Conservation (phyloP, 2,113 vertebrate species). For the Corvus hawaiiensis region DNA sequence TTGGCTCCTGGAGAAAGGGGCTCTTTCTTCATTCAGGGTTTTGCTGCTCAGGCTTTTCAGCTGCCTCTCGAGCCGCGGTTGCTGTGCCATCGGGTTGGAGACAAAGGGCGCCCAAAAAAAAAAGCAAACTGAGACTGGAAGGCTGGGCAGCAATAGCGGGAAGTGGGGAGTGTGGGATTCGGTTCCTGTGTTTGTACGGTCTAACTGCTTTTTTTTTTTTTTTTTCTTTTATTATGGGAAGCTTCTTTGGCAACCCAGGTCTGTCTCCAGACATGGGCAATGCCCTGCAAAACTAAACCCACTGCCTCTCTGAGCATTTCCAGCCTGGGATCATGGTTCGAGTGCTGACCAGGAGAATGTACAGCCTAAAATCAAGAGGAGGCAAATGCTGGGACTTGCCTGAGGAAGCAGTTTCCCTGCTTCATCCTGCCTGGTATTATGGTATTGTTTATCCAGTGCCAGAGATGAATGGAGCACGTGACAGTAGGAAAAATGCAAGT, state of each 20-base stretch:
- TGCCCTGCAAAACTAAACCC: not conserved
- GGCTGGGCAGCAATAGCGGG: conserved; percentile 31
- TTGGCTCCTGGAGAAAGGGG: conserved; percentile 7
- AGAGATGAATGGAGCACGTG: conserved; percentile 63
- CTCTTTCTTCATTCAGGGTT: conserved; percentile 38
- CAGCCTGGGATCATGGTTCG: not conserved
- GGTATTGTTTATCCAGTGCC: conserved; percentile 56
- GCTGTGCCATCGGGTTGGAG: conserved; percentile 41
- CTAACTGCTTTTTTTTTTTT: not conserved
- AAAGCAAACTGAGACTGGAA: not conserved
- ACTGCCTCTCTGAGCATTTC: not conserved
- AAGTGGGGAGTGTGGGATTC: conserved; percentile 28
- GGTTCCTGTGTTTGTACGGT: conserved; percentile 30
- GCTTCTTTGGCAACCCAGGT: not conserved
- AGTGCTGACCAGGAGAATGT: not conserved
- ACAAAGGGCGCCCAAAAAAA: not conserved
- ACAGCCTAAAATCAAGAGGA: not conserved
- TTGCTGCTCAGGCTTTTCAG: conserved; percentile 12
- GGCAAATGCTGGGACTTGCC: conserved; percentile 39
- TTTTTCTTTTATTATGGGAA: not conserved
- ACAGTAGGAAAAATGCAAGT: conserved; percentile 56
- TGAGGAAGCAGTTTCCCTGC: conserved; percentile 35
- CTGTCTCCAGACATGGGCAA: not conserved
- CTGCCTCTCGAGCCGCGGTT: conserved; percentile 12
- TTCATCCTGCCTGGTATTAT: conserved; percentile 50